Conservation (phyloP, 2,797 vertebrate species). For the Sibirionetta formosa region DNA sequence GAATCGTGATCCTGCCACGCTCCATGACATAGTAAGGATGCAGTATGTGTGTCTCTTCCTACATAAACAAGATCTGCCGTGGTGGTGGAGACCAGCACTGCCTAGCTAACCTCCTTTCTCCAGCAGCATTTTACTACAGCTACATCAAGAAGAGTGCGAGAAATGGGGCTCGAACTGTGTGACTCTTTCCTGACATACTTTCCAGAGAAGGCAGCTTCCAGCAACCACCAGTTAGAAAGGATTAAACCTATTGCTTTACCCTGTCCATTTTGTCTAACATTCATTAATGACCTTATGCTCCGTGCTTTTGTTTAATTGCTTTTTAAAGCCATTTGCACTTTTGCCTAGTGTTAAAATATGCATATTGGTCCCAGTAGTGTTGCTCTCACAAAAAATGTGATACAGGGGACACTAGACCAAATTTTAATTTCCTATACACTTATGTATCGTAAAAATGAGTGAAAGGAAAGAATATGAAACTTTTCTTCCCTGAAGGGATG, state of each 20-base stretch:
- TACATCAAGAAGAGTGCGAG: not conserved
- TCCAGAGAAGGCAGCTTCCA: not conserved
- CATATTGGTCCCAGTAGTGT: not conserved
- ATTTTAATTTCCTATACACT: not conserved
- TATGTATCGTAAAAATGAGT: not conserved
- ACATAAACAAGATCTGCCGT: not conserved
- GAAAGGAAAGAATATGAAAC: not conserved
- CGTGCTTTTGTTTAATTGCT: not conserved
- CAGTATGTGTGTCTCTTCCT: not conserved
- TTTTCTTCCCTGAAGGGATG: not conserved
- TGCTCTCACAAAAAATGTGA: not conserved
- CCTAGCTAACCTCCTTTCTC: not conserved
- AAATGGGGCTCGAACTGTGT: rapidly evolving
- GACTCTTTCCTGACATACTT: not conserved
- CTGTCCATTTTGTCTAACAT: not conserved
- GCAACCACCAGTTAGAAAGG: not conserved
- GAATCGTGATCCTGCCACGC: not conserved
- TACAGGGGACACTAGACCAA: not conserved
- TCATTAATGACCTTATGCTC: conserved; percentile 4
- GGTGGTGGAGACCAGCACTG: not conserved
- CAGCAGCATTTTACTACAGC: not conserved
- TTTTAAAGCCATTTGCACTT: conserved; percentile 6
- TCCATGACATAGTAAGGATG: rapidly evolving
- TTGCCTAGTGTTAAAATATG: not conserved
- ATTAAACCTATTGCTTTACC: not conserved